These are phyloP conservation scores for Phenganax stokvisi DNA, from an alignment of 92 coral and sea anemone species.

Conservation along the genomic window DNA sequence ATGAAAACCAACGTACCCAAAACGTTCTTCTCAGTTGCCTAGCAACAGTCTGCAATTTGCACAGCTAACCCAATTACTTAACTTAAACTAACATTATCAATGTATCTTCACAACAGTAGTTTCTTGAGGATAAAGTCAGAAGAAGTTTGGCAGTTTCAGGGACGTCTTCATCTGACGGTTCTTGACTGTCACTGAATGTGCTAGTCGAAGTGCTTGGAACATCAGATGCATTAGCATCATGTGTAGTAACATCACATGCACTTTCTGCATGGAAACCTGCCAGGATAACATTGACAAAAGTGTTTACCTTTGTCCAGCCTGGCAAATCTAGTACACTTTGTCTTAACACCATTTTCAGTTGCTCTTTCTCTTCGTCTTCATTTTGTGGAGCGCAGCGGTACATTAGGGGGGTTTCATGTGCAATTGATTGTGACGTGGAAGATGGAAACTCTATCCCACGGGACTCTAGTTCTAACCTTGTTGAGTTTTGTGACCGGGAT, in stretches of 20 bases:
- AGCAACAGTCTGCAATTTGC: not conserved
- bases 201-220: too few relatives aligned
- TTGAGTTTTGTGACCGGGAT: slow-evolving; percentile 25
- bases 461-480: not conserved
- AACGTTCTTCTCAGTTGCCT: not conserved
- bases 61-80: not conserved
- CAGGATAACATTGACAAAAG: too few relatives aligned
- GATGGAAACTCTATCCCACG: not conserved
- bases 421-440: not conserved
- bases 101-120: not conserved
- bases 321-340: slow-evolving; percentile 38
- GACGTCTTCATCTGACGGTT: too few relatives aligned
- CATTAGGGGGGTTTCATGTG: not conserved
- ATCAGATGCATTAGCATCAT: too few relatives aligned
- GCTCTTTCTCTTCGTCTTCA: slow-evolving; percentile 43
- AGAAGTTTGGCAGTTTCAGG: too few relatives aligned
- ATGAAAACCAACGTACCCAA: not conserved
- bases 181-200: too few relatives aligned
- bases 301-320: too few relatives aligned
- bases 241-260: too few relatives aligned
- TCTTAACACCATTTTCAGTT: slow-evolving; percentile 41
- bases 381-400: slow-evolving; percentile 39
- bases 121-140: too few relatives aligned
- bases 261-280: too few relatives aligned
- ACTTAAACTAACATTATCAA: not conserved